phyloP scores from a whole-genome alignment of 2,888 invertebrate species.

The Sipha maydis region DNA sequence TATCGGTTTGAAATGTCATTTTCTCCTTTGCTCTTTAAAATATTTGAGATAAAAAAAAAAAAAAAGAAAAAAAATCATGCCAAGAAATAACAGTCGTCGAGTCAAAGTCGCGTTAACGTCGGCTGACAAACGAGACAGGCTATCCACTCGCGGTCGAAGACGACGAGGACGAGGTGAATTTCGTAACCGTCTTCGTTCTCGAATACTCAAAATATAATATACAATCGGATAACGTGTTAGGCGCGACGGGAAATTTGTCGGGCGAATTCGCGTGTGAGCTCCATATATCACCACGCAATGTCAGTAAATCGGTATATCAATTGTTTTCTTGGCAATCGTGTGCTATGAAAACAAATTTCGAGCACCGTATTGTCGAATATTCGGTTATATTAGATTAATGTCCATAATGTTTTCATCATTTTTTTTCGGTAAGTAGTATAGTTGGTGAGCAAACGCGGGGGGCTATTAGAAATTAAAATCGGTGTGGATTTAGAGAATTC shows the following conservation, averaged over 20 bases:
- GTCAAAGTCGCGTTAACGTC: background rate
- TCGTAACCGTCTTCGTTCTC: too few relatives aligned
- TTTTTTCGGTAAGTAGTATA: too few relatives aligned
- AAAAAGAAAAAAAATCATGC: background rate
- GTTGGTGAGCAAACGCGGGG: too few relatives aligned
- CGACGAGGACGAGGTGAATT: background rate
- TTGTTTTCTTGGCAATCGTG: too few relatives aligned
- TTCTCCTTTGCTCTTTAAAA: constrained; percentile 12
- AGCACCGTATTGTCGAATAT: background rate
- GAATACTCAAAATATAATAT: too few relatives aligned
- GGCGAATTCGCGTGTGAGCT: background rate
- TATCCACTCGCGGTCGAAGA: background rate
- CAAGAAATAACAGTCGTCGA: background rate
- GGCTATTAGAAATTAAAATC: too few relatives aligned
- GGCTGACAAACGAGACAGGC: constrained; percentile 11
- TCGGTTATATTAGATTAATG: background rate
- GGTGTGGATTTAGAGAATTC: too few relatives aligned
- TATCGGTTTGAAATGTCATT: background rate
- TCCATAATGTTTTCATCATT: background rate
- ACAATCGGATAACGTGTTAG: too few relatives aligned
- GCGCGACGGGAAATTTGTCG: too few relatives aligned
- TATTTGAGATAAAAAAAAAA: constrained; percentile 1
- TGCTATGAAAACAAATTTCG: background rate
- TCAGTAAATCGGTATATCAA: too few relatives aligned
- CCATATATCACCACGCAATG: too few relatives aligned